These are phyloP conservation scores for Theristicus caerulescens DNA, from an alignment of 2,113 vertebrate species.

Conservation along the genomic window DNA sequence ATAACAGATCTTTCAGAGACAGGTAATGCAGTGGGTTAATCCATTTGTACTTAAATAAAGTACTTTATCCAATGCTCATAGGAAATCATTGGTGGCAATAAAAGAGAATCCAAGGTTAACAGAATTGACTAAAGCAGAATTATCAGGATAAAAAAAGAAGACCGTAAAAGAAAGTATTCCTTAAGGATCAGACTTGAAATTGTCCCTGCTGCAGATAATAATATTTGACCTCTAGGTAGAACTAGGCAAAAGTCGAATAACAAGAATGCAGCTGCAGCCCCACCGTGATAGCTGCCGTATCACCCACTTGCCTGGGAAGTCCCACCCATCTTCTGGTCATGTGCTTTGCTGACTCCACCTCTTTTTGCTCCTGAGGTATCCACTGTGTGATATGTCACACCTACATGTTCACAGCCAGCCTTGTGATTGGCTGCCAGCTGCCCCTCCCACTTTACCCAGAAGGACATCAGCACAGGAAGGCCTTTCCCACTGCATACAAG, in stretches of 20 bases:
- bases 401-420: background rate
- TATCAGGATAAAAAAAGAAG: background rate
- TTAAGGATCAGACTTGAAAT: background rate
- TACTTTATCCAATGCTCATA: background rate
- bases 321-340: background rate
- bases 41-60: background rate
- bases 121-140: background rate
- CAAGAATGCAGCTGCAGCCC: background rate
- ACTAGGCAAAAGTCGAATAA: background rate
- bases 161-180: background rate
- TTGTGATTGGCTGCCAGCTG: background rate
- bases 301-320: background rate
- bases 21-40: background rate
- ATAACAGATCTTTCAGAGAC: background rate
- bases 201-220: background rate
- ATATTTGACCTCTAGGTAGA: background rate
- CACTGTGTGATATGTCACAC: background rate
- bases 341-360: background rate
- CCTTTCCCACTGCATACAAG: background rate
- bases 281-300: accelerated
- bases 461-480: background rate
- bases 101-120: background rate
- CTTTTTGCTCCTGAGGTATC: background rate
- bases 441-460: background rate
- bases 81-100: background rate